Base-by-base conservation (phyloP, 2,888 invertebrate genomes). In the Pachymerium ferrugineum region DNA sequence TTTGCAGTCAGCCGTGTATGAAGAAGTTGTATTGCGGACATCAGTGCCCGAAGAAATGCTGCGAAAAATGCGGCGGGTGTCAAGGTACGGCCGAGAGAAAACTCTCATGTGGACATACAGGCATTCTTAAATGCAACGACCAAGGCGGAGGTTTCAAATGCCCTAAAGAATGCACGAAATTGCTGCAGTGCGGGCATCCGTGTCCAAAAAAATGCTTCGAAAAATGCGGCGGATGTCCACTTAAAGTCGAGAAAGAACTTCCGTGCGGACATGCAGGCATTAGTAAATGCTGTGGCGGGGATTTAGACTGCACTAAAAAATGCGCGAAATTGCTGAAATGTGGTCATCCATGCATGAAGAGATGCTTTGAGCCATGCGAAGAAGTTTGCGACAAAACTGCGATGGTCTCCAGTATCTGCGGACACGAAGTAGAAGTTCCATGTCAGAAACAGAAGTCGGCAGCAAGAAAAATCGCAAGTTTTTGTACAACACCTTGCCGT, bases 311-410 rank as follows among this genome's bases (percentile, higher is more conserved):
- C 14, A 14, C 1, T 6, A 22, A n/a, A 67, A 16, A 25, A 0
- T 77, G 77, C 68, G 30, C 14, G n/a, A 72, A 73, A 62, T 54
- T 25, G 3, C 70, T 72, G 8, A 16, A 68, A 25, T 70, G 68
- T 2, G 76, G 75, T 19, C 77, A 77, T 70, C 47, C 30, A 8
- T 77, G 77, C 74, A 72, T 72, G 12, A 77, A 77, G 73, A 72
- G 73, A 71, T 82, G 82, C 71, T 78, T 74, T 68, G 72, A 80
- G 74, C 77, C 79, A 3, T 80, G 80, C 74, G 77, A 77, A n/a
- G 62, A 12, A 14, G 14, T 12, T 0, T 38, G 38, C 38, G 38
- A 12, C n/a, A 14, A 10, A 16, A 4, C 14, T 4, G 38, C 16
- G 3, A 1, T 3, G 4, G 38, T 8, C n/a, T 4, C 38, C 1